Conservation (phyloP, 2,888 invertebrate genomes). For the Drosophila trichaetosa region DNA sequence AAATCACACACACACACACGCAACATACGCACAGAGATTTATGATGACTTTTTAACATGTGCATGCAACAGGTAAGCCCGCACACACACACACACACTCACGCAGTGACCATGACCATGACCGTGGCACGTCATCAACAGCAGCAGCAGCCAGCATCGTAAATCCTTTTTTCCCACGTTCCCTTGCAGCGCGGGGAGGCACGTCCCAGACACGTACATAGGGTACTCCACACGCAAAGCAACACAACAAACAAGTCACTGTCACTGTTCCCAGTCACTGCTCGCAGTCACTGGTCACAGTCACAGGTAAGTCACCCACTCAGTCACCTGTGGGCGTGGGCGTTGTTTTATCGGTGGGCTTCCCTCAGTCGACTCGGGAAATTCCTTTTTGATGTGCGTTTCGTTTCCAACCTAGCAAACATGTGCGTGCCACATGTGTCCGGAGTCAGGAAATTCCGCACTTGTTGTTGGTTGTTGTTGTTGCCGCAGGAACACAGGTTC, state of each 20-base stretch:
- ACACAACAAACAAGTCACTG: not conserved
- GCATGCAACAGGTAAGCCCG: constrained; percentile 71
- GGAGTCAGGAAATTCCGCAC: constrained; percentile 68
- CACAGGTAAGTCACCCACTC: constrained; percentile 1
- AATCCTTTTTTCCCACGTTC: constrained; percentile 80
- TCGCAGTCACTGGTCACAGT: constrained; percentile 35
- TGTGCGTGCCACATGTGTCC: constrained; percentile 71
- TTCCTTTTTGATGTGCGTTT: constrained; percentile 48
- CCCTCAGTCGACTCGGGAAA: constrained; percentile 38
- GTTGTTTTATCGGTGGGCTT: constrained; percentile 31
- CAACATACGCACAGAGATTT: constrained; percentile 59
- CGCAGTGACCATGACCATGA: constrained; percentile 16
- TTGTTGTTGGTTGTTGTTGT: constrained; percentile 38
- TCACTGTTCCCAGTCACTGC: constrained; percentile 6
- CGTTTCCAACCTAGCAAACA: constrained; percentile 48
- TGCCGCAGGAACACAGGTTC: constrained; percentile 37
- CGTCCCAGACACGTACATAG: constrained; percentile 34
- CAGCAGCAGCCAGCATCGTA: constrained; percentile 53
- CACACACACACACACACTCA: constrained; percentile 19
- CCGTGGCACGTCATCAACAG: constrained; percentile 62
- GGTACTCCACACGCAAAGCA: constrained; percentile 7
- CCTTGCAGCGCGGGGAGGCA: constrained; percentile 50
- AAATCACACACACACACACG: constrained; percentile 11
- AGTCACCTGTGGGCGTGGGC: constrained; percentile 39
- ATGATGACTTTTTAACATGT: constrained; percentile 79